A percentile compares a stretch with the other conserved stretches of the same genome.
Evolutionary conservation across 2,797 vertebrate species (phyloP).

Genomic region (Intellagama lesueurii): DNA sequence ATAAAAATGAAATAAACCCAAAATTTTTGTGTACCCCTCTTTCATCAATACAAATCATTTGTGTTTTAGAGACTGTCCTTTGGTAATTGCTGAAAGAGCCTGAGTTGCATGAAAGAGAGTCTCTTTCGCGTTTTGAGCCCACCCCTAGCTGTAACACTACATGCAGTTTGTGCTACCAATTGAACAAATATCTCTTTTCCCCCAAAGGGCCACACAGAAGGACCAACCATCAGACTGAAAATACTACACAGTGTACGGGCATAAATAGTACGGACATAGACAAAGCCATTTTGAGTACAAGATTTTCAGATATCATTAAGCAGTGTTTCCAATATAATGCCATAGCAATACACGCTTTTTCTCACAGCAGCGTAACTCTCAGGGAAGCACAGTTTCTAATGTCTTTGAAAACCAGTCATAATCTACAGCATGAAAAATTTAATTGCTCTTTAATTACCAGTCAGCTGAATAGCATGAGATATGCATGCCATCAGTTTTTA

Average conservation of each 20-base stretch:
- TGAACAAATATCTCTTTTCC: background rate
- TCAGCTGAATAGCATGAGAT: slow-evolving; percentile 73
- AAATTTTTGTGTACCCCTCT: too few species aligned
- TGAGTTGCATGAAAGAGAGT: too few species aligned
- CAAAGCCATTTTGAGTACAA: background rate
- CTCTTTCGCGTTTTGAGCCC: too few species aligned
- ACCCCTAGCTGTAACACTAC: background rate
- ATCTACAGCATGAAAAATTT: slow-evolving; percentile 74
- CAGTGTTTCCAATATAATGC: slow-evolving; percentile 57
- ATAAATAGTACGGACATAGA: background rate
- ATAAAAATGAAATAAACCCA: too few species aligned
- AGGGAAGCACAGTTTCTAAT: slow-evolving; percentile 61
- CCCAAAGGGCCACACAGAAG: background rate
- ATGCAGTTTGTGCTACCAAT: background rate
- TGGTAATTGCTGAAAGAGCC: too few species aligned
- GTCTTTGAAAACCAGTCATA: slow-evolving; percentile 69
- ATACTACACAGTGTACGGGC: background rate
- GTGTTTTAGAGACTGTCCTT: too few species aligned
- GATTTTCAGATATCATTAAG: slow-evolving; percentile 42
- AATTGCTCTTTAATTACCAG: slow-evolving; percentile 78
- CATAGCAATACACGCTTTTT: slow-evolving; percentile 65
- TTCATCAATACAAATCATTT: too few species aligned
- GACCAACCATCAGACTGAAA: background rate
- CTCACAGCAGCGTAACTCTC: slow-evolving; percentile 64
- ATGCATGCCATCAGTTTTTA: slow-evolving; percentile 74